Base-by-base conservation (phyloP, 2,888 invertebrate species). In the Hydropsyche betteni region DNA sequence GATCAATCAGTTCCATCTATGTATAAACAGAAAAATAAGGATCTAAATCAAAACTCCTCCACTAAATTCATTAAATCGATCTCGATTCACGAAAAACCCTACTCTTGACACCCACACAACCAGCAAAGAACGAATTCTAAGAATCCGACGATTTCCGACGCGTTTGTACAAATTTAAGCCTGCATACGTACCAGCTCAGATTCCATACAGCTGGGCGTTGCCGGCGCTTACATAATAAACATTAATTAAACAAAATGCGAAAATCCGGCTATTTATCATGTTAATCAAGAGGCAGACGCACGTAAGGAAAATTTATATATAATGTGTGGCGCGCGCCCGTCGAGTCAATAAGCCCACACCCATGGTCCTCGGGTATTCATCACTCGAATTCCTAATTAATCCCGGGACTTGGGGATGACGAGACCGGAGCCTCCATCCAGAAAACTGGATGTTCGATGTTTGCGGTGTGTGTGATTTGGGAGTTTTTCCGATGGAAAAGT, bases 241-340 rank as follows among this genome's bases (percentile, higher is more conserved):
- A 64, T 64, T 64, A 64, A 64, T 64, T 64, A 64, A 64, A 64
- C 33, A 64, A 64, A 64, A 64, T 64, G 58, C 58, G 58, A 58
- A 58, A 58, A 58, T 58, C 64, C 64, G 24, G 34, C 36, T 64
- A 64, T 64, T 64, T 64, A 64, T 64, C 64, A 64, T 64, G 64
- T 64, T 64, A 64, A 64, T 64, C 64, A 36, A 64, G 64, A 64
- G 36, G 36, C 36, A 36, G 64, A 64, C 36, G 36, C 64, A 64
- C 64, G 36, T 64, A 64, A 64, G n/a, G 64, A 64, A 64, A 64
- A 64, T 64, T 64, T 64, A 64, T 64, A 64, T 64, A 64, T 64
- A 64, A 58, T 58, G 58, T 58, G 58, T 58, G 58, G 14, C 8
- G 58, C 58, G 8, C 58, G 5, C 4, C 58, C n/a, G 44, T 44